Base-by-base conservation (phyloP, 2,113 vertebrate genomes). In the Clinocottus analis region DNA sequence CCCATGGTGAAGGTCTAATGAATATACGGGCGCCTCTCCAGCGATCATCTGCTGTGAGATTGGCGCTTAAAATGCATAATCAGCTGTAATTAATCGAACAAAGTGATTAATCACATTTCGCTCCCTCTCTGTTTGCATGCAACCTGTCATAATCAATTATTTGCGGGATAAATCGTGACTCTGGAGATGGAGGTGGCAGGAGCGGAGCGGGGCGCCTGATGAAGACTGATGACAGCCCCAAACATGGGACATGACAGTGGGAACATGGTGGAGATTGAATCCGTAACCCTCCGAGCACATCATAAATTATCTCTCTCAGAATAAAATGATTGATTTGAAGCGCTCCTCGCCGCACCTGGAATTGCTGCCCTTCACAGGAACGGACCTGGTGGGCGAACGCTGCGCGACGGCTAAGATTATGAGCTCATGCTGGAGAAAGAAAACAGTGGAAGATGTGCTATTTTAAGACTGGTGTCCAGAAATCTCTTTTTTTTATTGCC, bases 261-360 rank as follows among this genome's bases (percentile, higher is more conserved):
- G 94, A 98, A 95, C 93, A 91, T 92, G 86, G 86, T 89, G 91
- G 91, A 97, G 96, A 98, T 97, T 97, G 95, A 96, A 97, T 97
- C 92, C 91, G 93, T 95, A 96, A 96, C 96, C 97, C 96, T 95
- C 93, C 92, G 94, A 96, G 94, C 95, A 95, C 96, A 95, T 97
- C 97, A 97, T 97, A 97, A 97, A 98, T 99, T 97, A 96, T 97
- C 96, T 94, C 93, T 95, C 93, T 93, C 94, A 94, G 93, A 96
- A 96, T 95, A 93, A 95, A 97, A 96, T 98, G 97, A 98, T 97
- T 97, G 97, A 98, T 97, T 97, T 96, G 95, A 96, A 94, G 94
- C 87, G 93, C 90, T 92, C 89, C 91, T 75, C 72, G 91, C 93
- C 92, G 84, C 96, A 96, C 90, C 95, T 94, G 95, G 95, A 96